A percentile compares a stretch with the other conserved stretches of the same genome.
Conservation (phyloP, 2,888 invertebrate genomes). For the Amblyteles armatorius region DNA sequence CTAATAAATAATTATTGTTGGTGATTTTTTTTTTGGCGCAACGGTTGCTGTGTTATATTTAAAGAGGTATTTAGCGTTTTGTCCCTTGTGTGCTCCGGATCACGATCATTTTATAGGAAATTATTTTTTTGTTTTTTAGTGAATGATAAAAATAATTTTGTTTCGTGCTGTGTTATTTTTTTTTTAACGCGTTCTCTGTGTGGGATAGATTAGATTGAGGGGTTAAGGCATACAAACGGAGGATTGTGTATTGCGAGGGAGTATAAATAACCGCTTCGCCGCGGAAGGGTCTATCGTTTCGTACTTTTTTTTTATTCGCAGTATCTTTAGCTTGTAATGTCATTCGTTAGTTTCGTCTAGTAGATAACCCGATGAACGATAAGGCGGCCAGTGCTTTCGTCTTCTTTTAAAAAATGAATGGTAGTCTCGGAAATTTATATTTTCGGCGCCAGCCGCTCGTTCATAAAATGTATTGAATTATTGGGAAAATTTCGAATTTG, state of each 20-base stretch:
- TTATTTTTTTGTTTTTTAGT: background rate
- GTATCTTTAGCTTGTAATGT: background rate
- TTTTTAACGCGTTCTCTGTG: background rate
- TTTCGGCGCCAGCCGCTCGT: background rate
- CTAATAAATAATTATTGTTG: no score
- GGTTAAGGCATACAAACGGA: background rate
- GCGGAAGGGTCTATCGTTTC: conserved; percentile 38
- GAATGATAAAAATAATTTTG: background rate
- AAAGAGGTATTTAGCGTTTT: background rate
- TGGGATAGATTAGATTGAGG: background rate
- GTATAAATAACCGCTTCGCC: conserved; percentile 61
- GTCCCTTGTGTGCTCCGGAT: background rate
- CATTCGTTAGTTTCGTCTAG: conserved; percentile 1
- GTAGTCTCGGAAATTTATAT: background rate
- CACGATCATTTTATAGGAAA: background rate
- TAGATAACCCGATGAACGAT: background rate
- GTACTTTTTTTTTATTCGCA: conserved; percentile 24
- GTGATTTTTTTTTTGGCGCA: background rate
- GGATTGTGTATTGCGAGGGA: conserved; percentile 31
- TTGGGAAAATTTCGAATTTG: background rate
- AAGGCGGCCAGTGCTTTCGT: background rate
- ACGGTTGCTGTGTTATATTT: background rate
- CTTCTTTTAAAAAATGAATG: background rate
- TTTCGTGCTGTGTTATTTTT: background rate
- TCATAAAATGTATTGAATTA: background rate